Evolutionary conservation across 2,797 vertebrate genomes (phyloP).

Genomic region (Remorina albescens): DNA sequence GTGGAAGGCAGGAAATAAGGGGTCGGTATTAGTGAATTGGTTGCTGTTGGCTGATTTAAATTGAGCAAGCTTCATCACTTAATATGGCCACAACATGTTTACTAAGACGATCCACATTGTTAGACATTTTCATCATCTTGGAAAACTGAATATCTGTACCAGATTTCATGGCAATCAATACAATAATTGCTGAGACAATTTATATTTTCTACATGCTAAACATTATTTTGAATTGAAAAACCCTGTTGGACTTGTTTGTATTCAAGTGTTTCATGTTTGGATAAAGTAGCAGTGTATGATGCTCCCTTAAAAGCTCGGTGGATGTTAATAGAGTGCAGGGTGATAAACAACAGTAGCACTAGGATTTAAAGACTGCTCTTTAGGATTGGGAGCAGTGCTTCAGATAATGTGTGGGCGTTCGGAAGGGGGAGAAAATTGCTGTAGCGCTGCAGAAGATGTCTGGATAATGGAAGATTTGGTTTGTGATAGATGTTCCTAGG

Average conservation of each 20-base stretch:
- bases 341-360: constrained; percentile 1
- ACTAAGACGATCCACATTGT: background rate
- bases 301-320: background rate
- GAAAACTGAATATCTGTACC: too few species aligned
- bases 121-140: too few species aligned
- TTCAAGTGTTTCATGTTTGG: background rate
- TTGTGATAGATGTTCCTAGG: background rate
- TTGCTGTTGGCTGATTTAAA: constrained; percentile 3
- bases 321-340: background rate
- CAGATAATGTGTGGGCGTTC: background rate
- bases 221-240: background rate
- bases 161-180: too few species aligned
- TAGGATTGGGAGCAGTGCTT: background rate
- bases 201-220: too few species aligned
- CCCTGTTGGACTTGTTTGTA: background rate
- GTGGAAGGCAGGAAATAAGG: constrained; percentile 8
- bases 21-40: background rate
- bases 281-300: background rate
- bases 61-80: background rate
- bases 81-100: too few species aligned
- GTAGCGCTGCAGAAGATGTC: background rate
- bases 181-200: too few species aligned
- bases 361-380: constrained; percentile 5
- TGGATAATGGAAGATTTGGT: background rate
- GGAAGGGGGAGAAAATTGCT: background rate